Conservation (phyloP, 2,113 vertebrate species). For the Heterotis niloticus region DNA sequence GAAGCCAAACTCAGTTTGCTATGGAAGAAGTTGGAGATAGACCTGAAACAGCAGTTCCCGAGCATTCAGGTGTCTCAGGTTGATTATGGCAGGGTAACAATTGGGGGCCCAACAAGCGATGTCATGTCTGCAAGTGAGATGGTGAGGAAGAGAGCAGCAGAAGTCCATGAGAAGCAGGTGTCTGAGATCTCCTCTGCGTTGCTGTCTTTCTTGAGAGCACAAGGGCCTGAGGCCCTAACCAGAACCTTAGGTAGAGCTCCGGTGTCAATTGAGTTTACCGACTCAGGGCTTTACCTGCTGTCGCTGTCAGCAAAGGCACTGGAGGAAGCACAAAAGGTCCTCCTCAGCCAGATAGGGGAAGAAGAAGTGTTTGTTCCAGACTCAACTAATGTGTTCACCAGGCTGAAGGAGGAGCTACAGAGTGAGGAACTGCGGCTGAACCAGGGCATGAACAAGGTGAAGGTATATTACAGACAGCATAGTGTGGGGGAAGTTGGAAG, state of each 20-base stretch:
- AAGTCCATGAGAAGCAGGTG: constrained; percentile 35
- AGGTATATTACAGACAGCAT: not conserved
- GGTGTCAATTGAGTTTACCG: constrained; percentile 42
- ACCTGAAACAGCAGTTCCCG: constrained; percentile 31
- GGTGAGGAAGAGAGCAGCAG: constrained; percentile 20
- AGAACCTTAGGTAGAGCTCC: constrained; percentile 34
- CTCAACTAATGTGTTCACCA: not conserved
- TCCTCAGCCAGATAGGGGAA: constrained; percentile 37
- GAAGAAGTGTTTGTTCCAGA: constrained; percentile 27
- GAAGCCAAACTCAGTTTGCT: constrained; percentile 48
- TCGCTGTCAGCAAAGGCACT: constrained; percentile 33
- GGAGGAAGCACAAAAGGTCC: constrained; percentile 3
- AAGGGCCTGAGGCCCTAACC: not conserved
- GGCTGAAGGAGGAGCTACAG: constrained; percentile 37
- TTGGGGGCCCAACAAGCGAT: constrained; percentile 40
- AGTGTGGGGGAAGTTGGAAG: constrained; percentile 10
- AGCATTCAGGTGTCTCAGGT: constrained; percentile 25
- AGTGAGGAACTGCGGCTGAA: constrained; percentile 33
- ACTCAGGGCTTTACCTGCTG: constrained; percentile 41
- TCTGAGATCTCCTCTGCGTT: constrained; percentile 31
- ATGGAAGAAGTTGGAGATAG: constrained; percentile 33
- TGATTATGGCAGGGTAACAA: constrained; percentile 33
- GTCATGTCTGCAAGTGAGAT: constrained; percentile 34
- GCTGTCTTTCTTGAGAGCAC: constrained; percentile 40
- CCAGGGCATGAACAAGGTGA: constrained; percentile 20